Percentiles rank a stretch among this genome's conserved stretches.
Evolutionary conservation across 2,113 vertebrate species (phyloP).

Genomic region (Marmota monax): DNA sequence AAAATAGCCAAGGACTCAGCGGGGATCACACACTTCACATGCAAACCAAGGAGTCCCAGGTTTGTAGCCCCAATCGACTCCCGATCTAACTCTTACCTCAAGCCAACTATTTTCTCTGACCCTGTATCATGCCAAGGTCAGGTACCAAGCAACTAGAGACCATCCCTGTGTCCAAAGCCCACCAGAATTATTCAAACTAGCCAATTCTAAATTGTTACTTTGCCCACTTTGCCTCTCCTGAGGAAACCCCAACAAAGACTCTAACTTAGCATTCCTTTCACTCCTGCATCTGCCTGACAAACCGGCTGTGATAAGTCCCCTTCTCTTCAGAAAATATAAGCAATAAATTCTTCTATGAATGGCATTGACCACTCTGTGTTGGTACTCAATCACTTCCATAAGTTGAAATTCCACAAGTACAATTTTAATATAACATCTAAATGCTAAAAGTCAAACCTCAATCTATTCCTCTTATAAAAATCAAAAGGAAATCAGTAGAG

Average conservation of each 20-base stretch:
- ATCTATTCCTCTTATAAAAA: background rate
- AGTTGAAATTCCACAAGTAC: background rate
- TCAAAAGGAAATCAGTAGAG: too few species aligned
- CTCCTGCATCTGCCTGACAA: background rate
- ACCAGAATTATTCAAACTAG: background rate
- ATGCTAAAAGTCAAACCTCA: background rate
- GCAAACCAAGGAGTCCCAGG: background rate
- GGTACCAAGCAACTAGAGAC: background rate
- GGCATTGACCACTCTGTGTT: background rate
- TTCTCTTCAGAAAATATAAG: background rate
- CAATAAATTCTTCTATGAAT: conserved; percentile 34
- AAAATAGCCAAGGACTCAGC: background rate
- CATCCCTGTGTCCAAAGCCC: background rate
- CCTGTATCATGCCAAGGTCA: background rate
- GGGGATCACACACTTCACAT: background rate
- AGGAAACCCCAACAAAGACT: background rate
- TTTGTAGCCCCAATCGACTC: background rate
- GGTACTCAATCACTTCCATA: background rate
- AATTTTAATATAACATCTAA: conserved; percentile 45
- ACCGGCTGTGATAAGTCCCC: background rate
- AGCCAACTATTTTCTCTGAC: background rate
- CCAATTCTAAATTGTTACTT: background rate
- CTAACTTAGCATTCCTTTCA: background rate
- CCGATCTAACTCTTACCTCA: background rate
- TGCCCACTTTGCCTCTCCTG: background rate